Evolutionary conservation across 2,888 invertebrate genomes (phyloP), one percentile per base, ranked within the genome.

Genomic region (Cosmorhoe ocellata): DNA sequence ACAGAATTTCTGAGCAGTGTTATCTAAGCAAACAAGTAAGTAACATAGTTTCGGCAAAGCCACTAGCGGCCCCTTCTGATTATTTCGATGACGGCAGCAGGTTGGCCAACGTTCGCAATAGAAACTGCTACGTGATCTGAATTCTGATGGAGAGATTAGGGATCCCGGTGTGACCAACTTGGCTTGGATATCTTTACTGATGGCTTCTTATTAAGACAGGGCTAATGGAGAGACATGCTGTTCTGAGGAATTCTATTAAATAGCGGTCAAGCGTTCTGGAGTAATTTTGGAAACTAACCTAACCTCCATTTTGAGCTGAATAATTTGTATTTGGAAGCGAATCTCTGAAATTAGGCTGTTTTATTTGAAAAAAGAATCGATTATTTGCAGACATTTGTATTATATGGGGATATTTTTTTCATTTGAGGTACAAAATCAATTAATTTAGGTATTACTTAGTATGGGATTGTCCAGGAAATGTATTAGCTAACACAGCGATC

Each of bases 111-210:
- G 79, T 77, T 74, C 74, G 71, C 71, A 76, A 76, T 80, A 79
- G 79, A 81, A 83, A 83, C 81, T 76, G 69, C 63, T 72, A 67
- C 83, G 86, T 87, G 87, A 79, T 79, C 77, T 66, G 84, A 84
- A 84, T 85, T 61, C 69, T 68, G 76, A 86, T 84, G 71, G 60
- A 61, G 58, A 79, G 81, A 85, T 86, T 83, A 84, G 68, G 68
- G 65, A 68, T 65, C 71, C 72, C 69, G 61, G 60, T 69, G 72
- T 72, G 74, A 67, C 71, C 69, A 74, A 80, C 73, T 79, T 80
- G 74, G 76, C 79, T 80, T 71, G 64, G 69, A 75, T 74, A 74
- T 76, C 74, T 69, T 68, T 66, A 59, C 75, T 71, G 76, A 79
- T 79, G 76, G 72, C 70, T 76, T 67, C 77, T 79, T 81, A 82